A percentile compares a stretch with the other conserved stretches of the same genome.
phyloP scores from a whole-genome alignment of 1,140 invertebrate species.

The Drosophila navojoa region DNA sequence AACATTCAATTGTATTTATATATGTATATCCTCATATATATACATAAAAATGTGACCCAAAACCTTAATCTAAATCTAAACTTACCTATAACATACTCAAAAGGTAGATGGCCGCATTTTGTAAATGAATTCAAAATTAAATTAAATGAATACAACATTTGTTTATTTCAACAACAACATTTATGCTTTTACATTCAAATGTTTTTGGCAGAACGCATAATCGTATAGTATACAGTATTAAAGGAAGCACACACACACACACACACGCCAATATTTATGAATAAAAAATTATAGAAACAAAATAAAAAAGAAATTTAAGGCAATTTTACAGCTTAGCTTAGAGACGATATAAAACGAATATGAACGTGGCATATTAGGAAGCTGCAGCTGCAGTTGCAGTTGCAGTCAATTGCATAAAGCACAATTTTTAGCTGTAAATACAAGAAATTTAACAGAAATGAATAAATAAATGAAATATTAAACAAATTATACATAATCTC shows the following conservation, averaged over 20 bases:
- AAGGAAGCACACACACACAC: constrained; percentile 21
- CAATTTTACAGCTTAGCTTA: constrained; percentile 52
- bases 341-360: constrained; percentile 4
- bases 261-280: constrained; percentile 25
- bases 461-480: not conserved
- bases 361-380: constrained; percentile 44
- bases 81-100: constrained; percentile 63
- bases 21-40: constrained; percentile 10
- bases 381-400: constrained; percentile 9
- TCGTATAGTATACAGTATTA: constrained; percentile 41
- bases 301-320: constrained; percentile 31
- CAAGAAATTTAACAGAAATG: constrained; percentile 5
- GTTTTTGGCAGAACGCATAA: constrained; percentile 7
- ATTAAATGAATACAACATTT: constrained; percentile 71
- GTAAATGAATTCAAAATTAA: constrained; percentile 62
- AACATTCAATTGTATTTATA: constrained; percentile 41
- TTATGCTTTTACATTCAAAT: constrained; percentile 17
- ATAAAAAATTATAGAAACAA: not conserved
- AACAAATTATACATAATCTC: constrained; percentile 17
- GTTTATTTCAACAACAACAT: constrained; percentile 61
- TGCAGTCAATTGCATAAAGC: constrained; percentile 9
- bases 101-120: constrained; percentile 37
- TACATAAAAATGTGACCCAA: constrained; percentile 8
- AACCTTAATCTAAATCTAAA: constrained; percentile 29
- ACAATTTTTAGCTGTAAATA: constrained; percentile 52